Conservation (phyloP, 2,888 invertebrate genomes). For the Pterostichus niger region DNA sequence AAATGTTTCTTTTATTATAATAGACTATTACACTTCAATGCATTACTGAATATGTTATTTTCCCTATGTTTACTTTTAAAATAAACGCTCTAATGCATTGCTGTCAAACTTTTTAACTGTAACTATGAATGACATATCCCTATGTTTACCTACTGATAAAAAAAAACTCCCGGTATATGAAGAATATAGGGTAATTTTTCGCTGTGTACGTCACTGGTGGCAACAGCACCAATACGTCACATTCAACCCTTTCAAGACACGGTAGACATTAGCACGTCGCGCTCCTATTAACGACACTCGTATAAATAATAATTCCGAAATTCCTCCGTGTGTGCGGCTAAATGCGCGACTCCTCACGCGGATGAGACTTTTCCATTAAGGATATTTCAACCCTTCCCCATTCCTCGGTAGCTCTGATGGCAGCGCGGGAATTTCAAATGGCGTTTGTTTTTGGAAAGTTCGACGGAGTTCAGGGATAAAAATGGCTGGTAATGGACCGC, state of each 20-base stretch:
- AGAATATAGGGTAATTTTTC: no score
- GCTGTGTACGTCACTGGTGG: no score
- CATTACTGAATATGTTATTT: no score
- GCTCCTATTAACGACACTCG: slow-evolving; percentile 58
- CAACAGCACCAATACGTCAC: slow-evolving; percentile 40
- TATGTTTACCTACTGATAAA: no score
- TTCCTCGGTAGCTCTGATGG: neutral
- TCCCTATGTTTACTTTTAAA: no score
- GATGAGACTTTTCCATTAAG: slow-evolving; percentile 63
- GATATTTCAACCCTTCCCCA: slow-evolving; percentile 50
- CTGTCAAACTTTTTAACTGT: no score
- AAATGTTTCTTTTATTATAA: no score
- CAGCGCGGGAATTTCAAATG: slow-evolving; percentile 48
- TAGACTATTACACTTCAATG: no score
- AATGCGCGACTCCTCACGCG: slow-evolving; percentile 31
- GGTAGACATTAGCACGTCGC: slow-evolving; percentile 40
- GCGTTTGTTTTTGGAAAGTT: slow-evolving; percentile 49
- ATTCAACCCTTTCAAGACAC: slow-evolving; percentile 55
- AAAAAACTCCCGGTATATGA: no score
- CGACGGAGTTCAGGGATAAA: slow-evolving; percentile 27
- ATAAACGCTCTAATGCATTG: no score
- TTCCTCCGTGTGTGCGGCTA: slow-evolving; percentile 56
- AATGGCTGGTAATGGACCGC: slow-evolving; percentile 15
- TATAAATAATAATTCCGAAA: slow-evolving; percentile 63
- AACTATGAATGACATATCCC: no score